Conservation (phyloP, 2,797 vertebrate species). For the Arctocebus calabarensis region DNA sequence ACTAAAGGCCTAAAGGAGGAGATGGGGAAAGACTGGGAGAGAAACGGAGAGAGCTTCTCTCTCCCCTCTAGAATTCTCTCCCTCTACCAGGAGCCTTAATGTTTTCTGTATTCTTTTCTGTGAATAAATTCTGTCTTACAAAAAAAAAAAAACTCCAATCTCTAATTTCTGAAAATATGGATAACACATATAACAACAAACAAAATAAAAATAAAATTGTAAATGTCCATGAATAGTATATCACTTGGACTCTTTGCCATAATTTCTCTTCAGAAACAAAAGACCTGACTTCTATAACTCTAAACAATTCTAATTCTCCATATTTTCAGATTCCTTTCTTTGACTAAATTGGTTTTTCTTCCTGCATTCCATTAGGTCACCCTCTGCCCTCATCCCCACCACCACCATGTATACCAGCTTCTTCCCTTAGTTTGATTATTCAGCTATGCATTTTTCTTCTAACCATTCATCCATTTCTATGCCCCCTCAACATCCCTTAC, state of each 20-base stretch:
- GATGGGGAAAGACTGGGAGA: no score
- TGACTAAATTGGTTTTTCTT: background rate
- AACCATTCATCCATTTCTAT: background rate
- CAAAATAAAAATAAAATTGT: slow-evolving; percentile 12
- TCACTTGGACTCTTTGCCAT: background rate
- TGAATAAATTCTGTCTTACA: no score
- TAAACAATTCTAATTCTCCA: background rate
- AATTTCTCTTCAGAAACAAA: background rate
- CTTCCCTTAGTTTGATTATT: background rate
- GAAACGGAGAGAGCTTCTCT: no score
- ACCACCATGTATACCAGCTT: background rate
- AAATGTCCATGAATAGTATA: background rate
- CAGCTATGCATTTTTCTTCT: background rate
- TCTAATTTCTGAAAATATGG: background rate
- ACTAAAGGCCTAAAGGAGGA: no score
- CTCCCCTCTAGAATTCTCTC: no score
- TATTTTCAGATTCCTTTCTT: background rate
- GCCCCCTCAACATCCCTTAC: background rate
- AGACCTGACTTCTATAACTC: background rate
- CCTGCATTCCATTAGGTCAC: background rate
- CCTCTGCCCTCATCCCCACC: background rate
- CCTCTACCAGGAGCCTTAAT: no score
- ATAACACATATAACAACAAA: background rate
- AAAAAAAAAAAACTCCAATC: background rate
- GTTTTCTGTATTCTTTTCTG: no score